Percentiles rank a stretch among this genome's conserved stretches.
Evolutionary conservation across 1,140 invertebrate genomes (phyloP).

Genomic region (Amphibalanus amphitrite): DNA sequence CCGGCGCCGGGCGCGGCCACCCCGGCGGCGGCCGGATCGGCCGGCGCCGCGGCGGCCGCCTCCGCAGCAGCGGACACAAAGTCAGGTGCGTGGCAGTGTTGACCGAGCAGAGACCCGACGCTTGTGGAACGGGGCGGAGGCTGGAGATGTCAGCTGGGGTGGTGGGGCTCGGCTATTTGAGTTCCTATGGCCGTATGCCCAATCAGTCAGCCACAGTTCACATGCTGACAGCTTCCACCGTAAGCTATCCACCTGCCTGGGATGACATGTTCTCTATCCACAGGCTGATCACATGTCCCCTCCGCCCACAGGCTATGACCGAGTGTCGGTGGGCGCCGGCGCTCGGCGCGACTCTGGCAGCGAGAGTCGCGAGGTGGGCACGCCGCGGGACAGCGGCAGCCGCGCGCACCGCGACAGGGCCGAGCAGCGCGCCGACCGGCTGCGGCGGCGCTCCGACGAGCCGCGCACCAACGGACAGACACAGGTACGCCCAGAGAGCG

Average conservation of each 20-base stretch:
- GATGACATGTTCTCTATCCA: too few species aligned
- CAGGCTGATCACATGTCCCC: too few species aligned
- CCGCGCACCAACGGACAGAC: neutral
- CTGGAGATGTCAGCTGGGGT: too few species aligned
- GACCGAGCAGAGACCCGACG: too few species aligned
- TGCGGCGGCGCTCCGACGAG: neutral
- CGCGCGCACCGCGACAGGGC: too few species aligned
- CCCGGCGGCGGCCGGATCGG: constrained; percentile 11
- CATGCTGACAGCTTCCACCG: too few species aligned
- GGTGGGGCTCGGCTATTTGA: too few species aligned
- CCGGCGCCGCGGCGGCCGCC: constrained; percentile 4
- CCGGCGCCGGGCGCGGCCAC: constrained; percentile 2
- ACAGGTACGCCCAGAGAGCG: neutral
- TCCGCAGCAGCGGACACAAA: neutral
- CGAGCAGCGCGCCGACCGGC: constrained; percentile 5
- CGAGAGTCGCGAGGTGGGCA: neutral
- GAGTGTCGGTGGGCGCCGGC: neutral
- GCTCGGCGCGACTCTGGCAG: neutral
- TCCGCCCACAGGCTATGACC: constrained; percentile 6
- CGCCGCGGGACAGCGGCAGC: too few species aligned
- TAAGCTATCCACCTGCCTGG: too few species aligned
- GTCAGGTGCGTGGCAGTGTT: neutral
- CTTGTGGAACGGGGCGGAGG: too few species aligned
- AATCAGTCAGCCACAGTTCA: too few species aligned
- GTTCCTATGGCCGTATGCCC: too few species aligned